Evolutionary conservation across 2,888 invertebrate species (phyloP).

Genomic region (Troilus luridus): DNA sequence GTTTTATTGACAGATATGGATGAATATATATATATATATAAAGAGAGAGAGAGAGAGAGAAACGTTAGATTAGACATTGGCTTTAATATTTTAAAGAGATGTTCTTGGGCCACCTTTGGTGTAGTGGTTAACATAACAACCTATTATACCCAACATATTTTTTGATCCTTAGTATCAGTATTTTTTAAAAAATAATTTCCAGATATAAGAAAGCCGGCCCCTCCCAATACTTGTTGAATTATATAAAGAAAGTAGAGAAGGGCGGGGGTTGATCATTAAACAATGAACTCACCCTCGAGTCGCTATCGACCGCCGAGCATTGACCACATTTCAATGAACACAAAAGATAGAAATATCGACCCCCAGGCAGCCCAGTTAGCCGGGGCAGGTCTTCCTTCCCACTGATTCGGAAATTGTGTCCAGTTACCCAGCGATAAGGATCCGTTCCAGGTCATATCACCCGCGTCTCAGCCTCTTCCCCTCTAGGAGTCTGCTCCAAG

Average conservation of each 20-base stretch:
- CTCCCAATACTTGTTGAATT: conserved; percentile 9
- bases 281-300: conserved; percentile 32
- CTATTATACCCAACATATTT: too few relatives aligned
- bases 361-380: background rate
- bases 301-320: background rate
- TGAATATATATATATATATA: too few relatives aligned
- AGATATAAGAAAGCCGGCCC: background rate
- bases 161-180: background rate
- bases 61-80: too few relatives aligned
- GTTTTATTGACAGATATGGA: too few relatives aligned
- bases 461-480: background rate
- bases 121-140: too few relatives aligned
- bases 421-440: conserved; percentile 44
- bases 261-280: background rate
- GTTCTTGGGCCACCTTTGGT: too few relatives aligned
- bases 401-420: conserved; percentile 49
- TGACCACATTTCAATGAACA: conserved; percentile 35
- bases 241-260: conserved; percentile 16
- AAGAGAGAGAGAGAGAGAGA: too few relatives aligned
- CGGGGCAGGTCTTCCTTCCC: conserved; percentile 43
- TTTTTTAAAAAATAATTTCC: background rate
- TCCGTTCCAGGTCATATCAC: conserved; percentile 48
- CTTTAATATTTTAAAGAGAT: too few relatives aligned
- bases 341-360: conserved; percentile 41
- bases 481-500: background rate